Percentiles rank a stretch among this genome's conserved stretches.
These are phyloP conservation scores for Lagocephalus sceleratus DNA, from an alignment of 2,797 vertebrate genomes.

Conservation along the genomic window DNA sequence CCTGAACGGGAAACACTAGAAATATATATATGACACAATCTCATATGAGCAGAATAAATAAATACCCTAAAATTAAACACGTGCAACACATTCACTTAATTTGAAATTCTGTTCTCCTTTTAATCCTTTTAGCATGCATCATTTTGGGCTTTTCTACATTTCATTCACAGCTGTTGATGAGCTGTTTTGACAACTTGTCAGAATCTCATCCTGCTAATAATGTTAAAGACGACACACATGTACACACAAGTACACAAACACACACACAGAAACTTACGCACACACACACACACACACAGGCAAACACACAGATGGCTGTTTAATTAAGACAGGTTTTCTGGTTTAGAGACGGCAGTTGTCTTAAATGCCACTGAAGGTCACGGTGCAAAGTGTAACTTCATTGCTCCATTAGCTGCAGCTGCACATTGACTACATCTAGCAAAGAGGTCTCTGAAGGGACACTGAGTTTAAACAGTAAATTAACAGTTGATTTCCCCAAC, in stretches of 20 bases:
- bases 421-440: conserved; percentile 44
- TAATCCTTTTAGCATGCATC: conserved; percentile 61
- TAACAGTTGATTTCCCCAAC: conserved; percentile 22
- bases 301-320: conserved; percentile 8
- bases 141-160: conserved; percentile 57
- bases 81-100: conserved; percentile 5
- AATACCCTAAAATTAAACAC: conserved; percentile 27
- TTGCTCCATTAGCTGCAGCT: conserved; percentile 49
- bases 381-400: conserved; percentile 41
- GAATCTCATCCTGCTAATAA: conserved; percentile 68
- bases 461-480: conserved; percentile 42
- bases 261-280: conserved; percentile 6
- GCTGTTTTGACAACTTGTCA: conserved; percentile 72
- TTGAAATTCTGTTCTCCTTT: conserved; percentile 40
- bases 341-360: conserved; percentile 55
- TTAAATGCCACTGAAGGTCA: conserved; percentile 66
- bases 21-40: conserved; percentile 7
- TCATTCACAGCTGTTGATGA: conserved; percentile 67
- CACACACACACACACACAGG: background rate
- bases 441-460: conserved; percentile 40
- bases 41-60: conserved; percentile 21
- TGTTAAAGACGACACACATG: conserved; percentile 42
- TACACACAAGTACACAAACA: too few relatives aligned
- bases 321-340: conserved; percentile 37
- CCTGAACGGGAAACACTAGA: conserved; percentile 24